Base-by-base conservation (phyloP, 1,140 invertebrate genomes). In the Microplitis mediator region DNA sequence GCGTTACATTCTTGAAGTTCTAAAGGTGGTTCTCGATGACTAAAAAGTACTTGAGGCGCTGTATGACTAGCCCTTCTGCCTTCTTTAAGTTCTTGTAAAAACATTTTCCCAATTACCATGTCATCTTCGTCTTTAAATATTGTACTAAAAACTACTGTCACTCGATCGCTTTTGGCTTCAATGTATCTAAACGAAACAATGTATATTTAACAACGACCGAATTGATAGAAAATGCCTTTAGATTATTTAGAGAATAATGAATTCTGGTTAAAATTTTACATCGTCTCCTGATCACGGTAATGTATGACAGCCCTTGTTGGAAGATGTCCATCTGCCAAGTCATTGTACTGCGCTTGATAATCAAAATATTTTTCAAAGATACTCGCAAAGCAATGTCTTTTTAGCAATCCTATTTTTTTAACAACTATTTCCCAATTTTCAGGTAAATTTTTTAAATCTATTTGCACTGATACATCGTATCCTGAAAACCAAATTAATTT, bases 321-420 rank as follows among this genome's bases (percentile, higher is more conserved):
- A 81, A 94, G 92, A 2, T 95, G 95, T 79, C 93, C 90, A 82
- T 97, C 95, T 88, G 98, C 96, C 85, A 97, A 97, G 81, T 98
- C 92, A 88, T 99, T 99, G 89, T 99, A 99, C 77, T 94, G 91
- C 85, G 97, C 96, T 91, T 99, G 98, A 86, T 97, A 97, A 84
- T 98, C 93, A 88, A 99, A 99, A 89, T 99, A 99, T 82, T 99
- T 98, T 88, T 99, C 97, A 89, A 99, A 99, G 45, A 99, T 97
- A 52, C 98, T 98, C 14, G 98, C 98, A 89, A 99, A 99, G 88
- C 98, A 99, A 88, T 99, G 98, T 80, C 98, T 92, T 87, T 99
- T 99, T 52, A 99, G 87, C 32, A 98, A 89, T 32, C 96, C 96
- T 76, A 98, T 95, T 90, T 97, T 97, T 84, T 95, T 95, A 67